Percentiles rank a stretch among this genome's conserved stretches.
phyloP scores from a whole-genome alignment of 2,113 vertebrate species.

The Takifugu bimaculatus region DNA sequence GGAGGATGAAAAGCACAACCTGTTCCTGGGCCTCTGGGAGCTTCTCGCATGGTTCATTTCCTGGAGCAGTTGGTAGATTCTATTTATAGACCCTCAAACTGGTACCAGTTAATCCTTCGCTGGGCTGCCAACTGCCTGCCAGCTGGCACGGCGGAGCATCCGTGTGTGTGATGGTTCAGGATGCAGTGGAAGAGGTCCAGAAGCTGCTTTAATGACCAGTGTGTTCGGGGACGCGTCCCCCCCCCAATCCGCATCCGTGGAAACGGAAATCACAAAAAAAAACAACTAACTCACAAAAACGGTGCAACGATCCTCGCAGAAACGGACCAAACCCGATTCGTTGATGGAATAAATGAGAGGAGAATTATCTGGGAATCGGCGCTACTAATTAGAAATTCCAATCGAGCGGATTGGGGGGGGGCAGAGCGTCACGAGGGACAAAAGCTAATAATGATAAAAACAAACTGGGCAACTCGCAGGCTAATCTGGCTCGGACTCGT shows the following conservation, averaged over 20 bases:
- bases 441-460: constrained; percentile 41
- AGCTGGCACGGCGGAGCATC: constrained; percentile 59
- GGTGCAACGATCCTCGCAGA: no score
- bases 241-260: no score
- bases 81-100: constrained; percentile 71
- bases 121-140: constrained; percentile 69
- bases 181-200: constrained; percentile 43
- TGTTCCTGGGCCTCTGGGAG: constrained; percentile 69
- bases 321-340: constrained; percentile 42
- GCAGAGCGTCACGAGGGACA: constrained; percentile 48
- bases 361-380: constrained; percentile 62
- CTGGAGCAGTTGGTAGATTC: constrained; percentile 71
- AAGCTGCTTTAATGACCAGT: constrained; percentile 43
- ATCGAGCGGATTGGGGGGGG: constrained; percentile 49
- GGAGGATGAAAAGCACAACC: constrained; percentile 67
- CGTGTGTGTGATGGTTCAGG: constrained; percentile 49
- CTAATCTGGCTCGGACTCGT: constrained; percentile 34
- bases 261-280: no score
- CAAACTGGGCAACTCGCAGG: constrained; percentile 28
- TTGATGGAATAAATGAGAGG: constrained; percentile 40
- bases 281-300: no score
- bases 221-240: not conserved
- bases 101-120: constrained; percentile 72
- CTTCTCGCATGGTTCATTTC: constrained; percentile 70
- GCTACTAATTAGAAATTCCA: constrained; percentile 64